These are phyloP conservation scores for Drosophila miranda DNA, from an alignment of 1,140 invertebrate species.

Conservation along the genomic window DNA sequence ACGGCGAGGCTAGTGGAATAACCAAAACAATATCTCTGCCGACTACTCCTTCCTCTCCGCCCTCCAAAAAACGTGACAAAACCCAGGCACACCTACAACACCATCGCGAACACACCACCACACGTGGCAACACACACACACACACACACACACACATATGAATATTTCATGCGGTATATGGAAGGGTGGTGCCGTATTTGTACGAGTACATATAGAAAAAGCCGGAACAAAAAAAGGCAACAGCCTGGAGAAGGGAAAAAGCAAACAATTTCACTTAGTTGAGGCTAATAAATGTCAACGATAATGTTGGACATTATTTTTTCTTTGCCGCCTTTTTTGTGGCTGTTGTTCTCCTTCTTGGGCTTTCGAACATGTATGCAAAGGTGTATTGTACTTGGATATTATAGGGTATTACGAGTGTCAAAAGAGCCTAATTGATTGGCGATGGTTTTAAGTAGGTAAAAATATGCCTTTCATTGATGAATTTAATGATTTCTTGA, in stretches of 20 bases:
- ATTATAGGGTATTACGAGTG: too few relatives aligned
- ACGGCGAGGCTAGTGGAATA: slow-evolving; percentile 12
- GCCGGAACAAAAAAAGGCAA: slow-evolving; percentile 44
- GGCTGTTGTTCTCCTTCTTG: neutral
- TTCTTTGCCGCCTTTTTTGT: slow-evolving; percentile 19
- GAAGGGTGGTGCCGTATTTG: slow-evolving; percentile 37
- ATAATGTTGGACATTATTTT: slow-evolving; percentile 75
- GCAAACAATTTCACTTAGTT: slow-evolving; percentile 72
- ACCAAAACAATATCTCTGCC: slow-evolving; percentile 48
- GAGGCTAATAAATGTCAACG: slow-evolving; percentile 75
- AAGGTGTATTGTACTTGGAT: neutral
- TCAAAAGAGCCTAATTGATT: too few relatives aligned
- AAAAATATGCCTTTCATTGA: too few relatives aligned
- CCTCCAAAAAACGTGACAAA: slow-evolving; percentile 57
- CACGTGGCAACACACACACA: slow-evolving; percentile 6
- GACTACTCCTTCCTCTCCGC: neutral
- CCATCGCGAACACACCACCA: slow-evolving; percentile 3
- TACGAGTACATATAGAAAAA: slow-evolving; percentile 1
- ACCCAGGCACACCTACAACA: slow-evolving; percentile 51
- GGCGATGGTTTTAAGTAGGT: too few relatives aligned
- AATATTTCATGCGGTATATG: slow-evolving; percentile 52
- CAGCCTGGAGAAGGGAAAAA: slow-evolving; percentile 44
- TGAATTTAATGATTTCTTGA: too few relatives aligned
- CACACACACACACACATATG: slow-evolving; percentile 29
- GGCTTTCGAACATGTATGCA: neutral